Evolutionary conservation across 2,113 vertebrate species (phyloP).

Genomic region (Alligator mississippiensis): DNA sequence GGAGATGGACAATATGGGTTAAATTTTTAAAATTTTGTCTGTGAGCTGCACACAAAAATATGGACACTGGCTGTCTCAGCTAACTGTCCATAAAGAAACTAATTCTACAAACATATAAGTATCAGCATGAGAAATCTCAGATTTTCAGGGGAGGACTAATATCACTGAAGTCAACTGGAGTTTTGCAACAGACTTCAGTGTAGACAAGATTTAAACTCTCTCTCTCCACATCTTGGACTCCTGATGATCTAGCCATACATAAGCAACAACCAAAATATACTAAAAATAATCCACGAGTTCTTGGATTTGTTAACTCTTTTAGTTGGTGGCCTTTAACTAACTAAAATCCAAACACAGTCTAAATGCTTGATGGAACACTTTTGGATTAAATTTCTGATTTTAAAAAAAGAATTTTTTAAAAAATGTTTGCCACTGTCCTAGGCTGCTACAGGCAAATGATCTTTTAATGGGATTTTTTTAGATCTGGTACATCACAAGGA

Average conservation of each 20-base stretch:
- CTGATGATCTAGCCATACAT: neutral
- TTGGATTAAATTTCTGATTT: neutral
- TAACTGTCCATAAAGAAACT: neutral
- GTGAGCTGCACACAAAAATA: fast-evolving
- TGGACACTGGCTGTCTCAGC: neutral
- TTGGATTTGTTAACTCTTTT: neutral
- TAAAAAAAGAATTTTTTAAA: neutral
- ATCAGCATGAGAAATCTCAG: neutral
- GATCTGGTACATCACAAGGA: neutral
- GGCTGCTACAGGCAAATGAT: neutral
- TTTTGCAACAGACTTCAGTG: neutral
- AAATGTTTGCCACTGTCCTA: neutral
- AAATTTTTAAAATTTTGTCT: neutral
- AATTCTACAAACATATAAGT: no score
- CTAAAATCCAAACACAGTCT: neutral
- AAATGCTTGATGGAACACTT: neutral
- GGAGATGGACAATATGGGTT: neutral
- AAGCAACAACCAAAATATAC: neutral
- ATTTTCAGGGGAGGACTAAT: no score
- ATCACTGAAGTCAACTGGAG: neutral
- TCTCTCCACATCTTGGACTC: neutral
- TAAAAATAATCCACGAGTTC: neutral
- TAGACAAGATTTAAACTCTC: neutral
- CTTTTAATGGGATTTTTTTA: neutral
- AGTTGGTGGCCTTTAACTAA: neutral